Percentiles rank a stretch among this genome's conserved stretches.
Conservation (phyloP, 2,113 vertebrate genomes). For the Numenius arquata region DNA sequence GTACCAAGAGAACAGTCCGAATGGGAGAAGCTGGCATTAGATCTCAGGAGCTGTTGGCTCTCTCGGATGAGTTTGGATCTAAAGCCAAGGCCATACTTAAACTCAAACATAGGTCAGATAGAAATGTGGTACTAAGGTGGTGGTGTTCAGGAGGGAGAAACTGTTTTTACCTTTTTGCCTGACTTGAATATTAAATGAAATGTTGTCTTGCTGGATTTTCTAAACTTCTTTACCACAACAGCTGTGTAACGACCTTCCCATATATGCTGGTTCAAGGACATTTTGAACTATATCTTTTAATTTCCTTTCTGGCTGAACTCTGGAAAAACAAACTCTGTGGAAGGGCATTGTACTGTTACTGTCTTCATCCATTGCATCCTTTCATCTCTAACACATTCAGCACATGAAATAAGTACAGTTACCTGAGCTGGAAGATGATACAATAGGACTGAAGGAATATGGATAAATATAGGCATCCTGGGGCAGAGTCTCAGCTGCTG, state of each 20-base stretch:
- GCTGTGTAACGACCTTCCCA: background rate
- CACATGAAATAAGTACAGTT: background rate
- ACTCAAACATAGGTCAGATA: background rate
- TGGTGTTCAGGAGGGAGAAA: background rate
- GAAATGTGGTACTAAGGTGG: background rate
- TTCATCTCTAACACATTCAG: background rate
- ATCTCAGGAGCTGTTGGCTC: background rate
- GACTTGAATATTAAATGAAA: background rate
- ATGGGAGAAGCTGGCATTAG: background rate
- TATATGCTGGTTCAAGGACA: background rate
- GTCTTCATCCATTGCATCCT: background rate
- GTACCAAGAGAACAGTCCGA: background rate
- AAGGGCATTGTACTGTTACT: background rate
- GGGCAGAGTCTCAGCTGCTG: background rate
- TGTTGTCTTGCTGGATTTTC: background rate
- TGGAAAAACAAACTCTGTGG: background rate
- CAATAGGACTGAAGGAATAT: background rate
- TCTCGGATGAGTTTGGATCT: background rate
- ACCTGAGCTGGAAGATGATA: background rate
- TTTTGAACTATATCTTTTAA: background rate
- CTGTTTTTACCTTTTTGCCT: background rate
- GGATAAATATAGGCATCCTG: background rate
- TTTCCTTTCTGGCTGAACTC: background rate
- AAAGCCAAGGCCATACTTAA: background rate
- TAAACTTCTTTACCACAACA: background rate